These are phyloP conservation scores for Neotoma lepida DNA, from an alignment of 2,113 vertebrate genomes.

Conservation along the genomic window DNA sequence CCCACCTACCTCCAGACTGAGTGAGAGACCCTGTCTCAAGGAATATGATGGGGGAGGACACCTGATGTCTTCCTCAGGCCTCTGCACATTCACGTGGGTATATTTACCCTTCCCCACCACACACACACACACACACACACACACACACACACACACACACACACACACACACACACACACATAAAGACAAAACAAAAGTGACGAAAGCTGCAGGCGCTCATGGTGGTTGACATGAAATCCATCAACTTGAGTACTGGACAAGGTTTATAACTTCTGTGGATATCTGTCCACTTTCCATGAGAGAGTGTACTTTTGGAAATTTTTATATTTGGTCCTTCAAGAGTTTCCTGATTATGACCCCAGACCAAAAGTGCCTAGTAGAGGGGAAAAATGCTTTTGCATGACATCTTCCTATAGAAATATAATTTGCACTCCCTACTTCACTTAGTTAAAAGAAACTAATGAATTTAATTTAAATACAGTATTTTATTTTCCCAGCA, in stretches of 20 bases:
- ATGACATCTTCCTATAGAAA: not conserved
- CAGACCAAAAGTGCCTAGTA: not conserved
- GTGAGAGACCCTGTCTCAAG: not conserved
- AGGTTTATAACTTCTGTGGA: not conserved
- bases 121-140: not conserved
- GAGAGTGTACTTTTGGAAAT: not conserved
- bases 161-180: not conserved
- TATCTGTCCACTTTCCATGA: not conserved
- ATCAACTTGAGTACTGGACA: not conserved
- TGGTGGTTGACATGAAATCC: not conserved
- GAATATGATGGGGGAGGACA: not conserved
- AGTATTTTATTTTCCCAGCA: not conserved
- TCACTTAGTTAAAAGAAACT: not conserved
- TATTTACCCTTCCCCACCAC: not conserved
- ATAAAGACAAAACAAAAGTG: not conserved
- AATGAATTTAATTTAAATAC: conserved; percentile 22
- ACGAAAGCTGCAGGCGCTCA: not conserved
- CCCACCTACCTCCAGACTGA: not conserved
- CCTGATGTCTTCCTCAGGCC: not conserved
- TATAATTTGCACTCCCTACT: not conserved
- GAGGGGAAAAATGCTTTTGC: not conserved
- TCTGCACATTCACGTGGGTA: not conserved
- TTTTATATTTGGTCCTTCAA: not conserved
- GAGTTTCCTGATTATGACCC: not conserved
- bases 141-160: not conserved